Base-by-base conservation (phyloP, 2,797 vertebrate species). In the Chelon labrosus region DNA sequence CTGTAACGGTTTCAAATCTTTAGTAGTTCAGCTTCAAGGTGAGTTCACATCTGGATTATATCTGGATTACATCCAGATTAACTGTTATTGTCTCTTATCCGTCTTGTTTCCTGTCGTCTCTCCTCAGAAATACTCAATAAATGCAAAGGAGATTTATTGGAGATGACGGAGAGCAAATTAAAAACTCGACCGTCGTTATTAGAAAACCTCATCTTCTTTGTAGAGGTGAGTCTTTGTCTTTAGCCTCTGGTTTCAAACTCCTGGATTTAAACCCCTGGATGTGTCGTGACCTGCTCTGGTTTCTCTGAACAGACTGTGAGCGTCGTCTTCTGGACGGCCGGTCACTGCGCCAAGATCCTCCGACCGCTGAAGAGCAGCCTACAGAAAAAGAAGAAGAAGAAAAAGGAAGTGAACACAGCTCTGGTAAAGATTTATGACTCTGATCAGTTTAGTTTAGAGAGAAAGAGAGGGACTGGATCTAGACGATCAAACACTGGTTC, bases 351-450 rank as follows among this genome's bases (percentile, higher is more conserved):
- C 65, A 93, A 94, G 54, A 92, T 97, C 77, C 94, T 99, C 12
- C 94, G 96, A 85, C 97, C 98, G 6, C 96, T 97, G 64, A 98
- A 97, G 92, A 95, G 95, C 58, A 99, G 95, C 93, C 91, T 99
- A 91, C 98, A 99, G 83, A 99, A 98, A 92, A 99, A 98, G 93
- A 99, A 98, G 80, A 99, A 98, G 91, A 99, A 99, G 94, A 99
- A 97, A 94, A 99, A 99, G 95, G 97, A 99, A 57, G 89, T 91
- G 44, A 95, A 88, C 86, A 75, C 94, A 27, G 81, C 93, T 58
- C 93, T 94, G 94, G 98, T 99, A 95, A 25, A 1, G 2, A n/a
- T 47, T 25, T 47, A 47, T 5, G 13, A 20, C 50, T 25, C 20
- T 25, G 14, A 44, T 44, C 2, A 31, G 2, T 31, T 31, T 31